These are phyloP conservation scores for Entomobrya proxima DNA, from an alignment of 2,888 invertebrate genomes.

Conservation along the genomic window DNA sequence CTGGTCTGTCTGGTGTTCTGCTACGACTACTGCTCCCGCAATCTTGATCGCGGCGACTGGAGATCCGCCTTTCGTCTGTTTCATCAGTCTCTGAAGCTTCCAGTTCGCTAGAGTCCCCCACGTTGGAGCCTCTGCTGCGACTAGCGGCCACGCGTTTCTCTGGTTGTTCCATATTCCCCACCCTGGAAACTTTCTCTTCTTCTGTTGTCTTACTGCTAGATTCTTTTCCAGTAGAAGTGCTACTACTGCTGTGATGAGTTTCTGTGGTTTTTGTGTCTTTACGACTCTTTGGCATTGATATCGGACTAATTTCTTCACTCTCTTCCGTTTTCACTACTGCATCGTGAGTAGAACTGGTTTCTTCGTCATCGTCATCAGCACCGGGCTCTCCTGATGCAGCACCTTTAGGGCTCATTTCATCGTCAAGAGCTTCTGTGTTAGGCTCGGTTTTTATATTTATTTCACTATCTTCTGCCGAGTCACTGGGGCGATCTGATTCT, in stretches of 20 bases:
- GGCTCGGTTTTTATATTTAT: conserved; percentile 19
- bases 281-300: conserved; percentile 49
- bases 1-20: conserved; percentile 64
- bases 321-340: conserved; percentile 29
- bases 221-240: not conserved
- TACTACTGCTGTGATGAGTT: not conserved
- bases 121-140: conserved; percentile 62
- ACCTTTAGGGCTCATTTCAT: conserved; percentile 52
- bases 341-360: not conserved
- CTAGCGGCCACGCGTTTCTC: conserved; percentile 45
- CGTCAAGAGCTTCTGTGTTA: conserved; percentile 10
- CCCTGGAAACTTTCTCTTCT: conserved; percentile 3
- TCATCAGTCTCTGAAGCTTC: conserved; percentile 68
- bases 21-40: conserved; percentile 65
- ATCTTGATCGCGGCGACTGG: conserved; percentile 59
- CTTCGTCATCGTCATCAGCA: conserved; percentile 51
- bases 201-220: not conserved
- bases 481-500: conserved; percentile 61
- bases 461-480: conserved; percentile 28
- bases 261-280: conserved; percentile 10
- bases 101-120: conserved; percentile 65
- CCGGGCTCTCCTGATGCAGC: conserved; percentile 33
- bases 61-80: conserved; percentile 63
- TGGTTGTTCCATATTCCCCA: conserved; percentile 56
- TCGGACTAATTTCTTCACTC: not conserved